Evolutionary conservation across 2,113 vertebrate species (phyloP).

Genomic region (Galeopterus variegatus): DNA sequence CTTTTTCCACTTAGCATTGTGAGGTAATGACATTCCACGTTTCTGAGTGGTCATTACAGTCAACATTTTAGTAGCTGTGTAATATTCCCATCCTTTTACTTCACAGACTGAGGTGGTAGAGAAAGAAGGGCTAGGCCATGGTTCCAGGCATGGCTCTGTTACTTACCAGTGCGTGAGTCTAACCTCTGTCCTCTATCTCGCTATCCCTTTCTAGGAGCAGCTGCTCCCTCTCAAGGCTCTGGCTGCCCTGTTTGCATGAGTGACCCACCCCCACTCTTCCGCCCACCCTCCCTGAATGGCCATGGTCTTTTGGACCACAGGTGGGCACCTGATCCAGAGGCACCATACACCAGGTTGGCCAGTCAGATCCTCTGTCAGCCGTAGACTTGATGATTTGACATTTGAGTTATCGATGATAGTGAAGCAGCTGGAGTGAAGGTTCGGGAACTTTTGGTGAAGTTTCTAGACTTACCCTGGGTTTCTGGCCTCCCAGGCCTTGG

Average conservation of each 20-base stretch:
- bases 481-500: neutral
- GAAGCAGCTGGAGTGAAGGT: neutral
- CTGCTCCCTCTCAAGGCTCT: neutral
- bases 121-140: neutral
- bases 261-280: neutral
- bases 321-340: neutral
- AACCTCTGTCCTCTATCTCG: neutral
- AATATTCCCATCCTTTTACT: neutral
- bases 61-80: no score
- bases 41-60: fast-evolving
- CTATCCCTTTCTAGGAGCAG: neutral
- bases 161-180: neutral
- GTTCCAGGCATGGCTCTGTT: no score
- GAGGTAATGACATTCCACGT: fast-evolving
- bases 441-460: neutral
- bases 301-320: neutral
- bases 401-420: neutral
- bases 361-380: neutral
- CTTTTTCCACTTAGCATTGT: neutral
- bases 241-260: neutral
- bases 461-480: neutral
- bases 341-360: no score
- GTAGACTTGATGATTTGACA: no score
- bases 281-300: fast-evolving
- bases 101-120: neutral